Conservation (phyloP, 2,888 invertebrate genomes). For the Morpho helenor region DNA sequence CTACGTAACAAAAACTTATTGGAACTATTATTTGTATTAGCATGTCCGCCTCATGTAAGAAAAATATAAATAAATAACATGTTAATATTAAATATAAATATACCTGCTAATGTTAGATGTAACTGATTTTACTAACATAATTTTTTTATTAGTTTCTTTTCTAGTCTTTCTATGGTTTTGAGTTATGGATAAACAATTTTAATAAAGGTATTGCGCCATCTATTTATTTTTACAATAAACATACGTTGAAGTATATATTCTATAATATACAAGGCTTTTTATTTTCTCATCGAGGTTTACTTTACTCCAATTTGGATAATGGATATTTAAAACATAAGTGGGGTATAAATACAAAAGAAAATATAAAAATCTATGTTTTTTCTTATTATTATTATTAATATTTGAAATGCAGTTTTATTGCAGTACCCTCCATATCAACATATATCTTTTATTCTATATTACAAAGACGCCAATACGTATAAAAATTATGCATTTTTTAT, state of each 20-base stretch:
- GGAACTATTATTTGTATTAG: conserved; percentile 13
- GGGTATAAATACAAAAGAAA: conserved; percentile 39
- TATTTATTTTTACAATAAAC: conserved; percentile 9
- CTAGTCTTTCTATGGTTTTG: conserved; percentile 16
- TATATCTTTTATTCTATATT: conserved; percentile 44
- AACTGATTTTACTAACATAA: conserved; percentile 19
- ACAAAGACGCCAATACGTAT: conserved; percentile 43
- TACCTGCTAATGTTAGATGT: conserved; percentile 4
- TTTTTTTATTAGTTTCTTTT: conserved; percentile 15
- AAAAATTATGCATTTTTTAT: conserved; percentile 41
- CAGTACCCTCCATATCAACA: conserved; percentile 48
- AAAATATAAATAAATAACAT: background rate
- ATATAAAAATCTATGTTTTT: conserved; percentile 58
- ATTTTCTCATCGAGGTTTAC: conserved; percentile 13
- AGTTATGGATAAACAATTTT: conserved; percentile 12
- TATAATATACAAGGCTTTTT: conserved; percentile 19
- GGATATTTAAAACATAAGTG: conserved; percentile 37
- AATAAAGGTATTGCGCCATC: conserved; percentile 9
- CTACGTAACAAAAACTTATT: conserved; percentile 14
- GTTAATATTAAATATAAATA: background rate
- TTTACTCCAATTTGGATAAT: conserved; percentile 13
- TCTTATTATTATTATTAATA: conserved; percentile 51
- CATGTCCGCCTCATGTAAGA: conserved; percentile 5
- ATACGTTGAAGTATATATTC: conserved; percentile 13
- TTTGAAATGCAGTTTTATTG: conserved; percentile 54